These are phyloP conservation scores for Deroptyus accipitrinus DNA, from an alignment of 2,113 vertebrate species.

Conservation along the genomic window DNA sequence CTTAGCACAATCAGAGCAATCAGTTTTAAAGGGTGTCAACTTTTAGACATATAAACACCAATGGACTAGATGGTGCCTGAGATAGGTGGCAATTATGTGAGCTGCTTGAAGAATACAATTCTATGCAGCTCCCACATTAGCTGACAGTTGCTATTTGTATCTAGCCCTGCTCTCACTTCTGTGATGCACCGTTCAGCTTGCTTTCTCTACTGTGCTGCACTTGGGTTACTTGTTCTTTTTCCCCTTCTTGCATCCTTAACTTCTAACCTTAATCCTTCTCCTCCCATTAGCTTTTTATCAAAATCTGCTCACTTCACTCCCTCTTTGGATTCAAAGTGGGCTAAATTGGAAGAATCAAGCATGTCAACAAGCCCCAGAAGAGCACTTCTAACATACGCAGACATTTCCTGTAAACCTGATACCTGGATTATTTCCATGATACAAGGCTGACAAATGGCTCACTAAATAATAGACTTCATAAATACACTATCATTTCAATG, in stretches of 20 bases:
- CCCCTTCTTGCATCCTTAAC: not conserved
- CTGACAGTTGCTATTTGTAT: not conserved
- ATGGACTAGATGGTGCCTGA: not conserved
- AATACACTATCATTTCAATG: slow-evolving; percentile 1
- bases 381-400: not conserved
- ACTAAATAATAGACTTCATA: slow-evolving; percentile 15
- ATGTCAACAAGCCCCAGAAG: not conserved
- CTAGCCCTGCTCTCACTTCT: not conserved
- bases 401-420: not conserved
- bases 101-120: not conserved
- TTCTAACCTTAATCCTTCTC: not conserved
- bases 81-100: not conserved
- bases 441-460: slow-evolving; percentile 12
- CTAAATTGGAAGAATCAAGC: not conserved
- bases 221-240: not conserved
- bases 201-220: not conserved
- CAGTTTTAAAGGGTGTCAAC: not conserved
- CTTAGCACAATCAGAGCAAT: not conserved
- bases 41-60: not conserved
- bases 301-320: not conserved
- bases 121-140: not conserved
- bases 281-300: not conserved
- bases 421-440: not conserved
- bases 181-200: not conserved
- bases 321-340: not conserved